Percentiles rank a stretch among this genome's conserved stretches.
Evolutionary conservation across 2,888 invertebrate species (phyloP).

Genomic region (Formica aserva): DNA sequence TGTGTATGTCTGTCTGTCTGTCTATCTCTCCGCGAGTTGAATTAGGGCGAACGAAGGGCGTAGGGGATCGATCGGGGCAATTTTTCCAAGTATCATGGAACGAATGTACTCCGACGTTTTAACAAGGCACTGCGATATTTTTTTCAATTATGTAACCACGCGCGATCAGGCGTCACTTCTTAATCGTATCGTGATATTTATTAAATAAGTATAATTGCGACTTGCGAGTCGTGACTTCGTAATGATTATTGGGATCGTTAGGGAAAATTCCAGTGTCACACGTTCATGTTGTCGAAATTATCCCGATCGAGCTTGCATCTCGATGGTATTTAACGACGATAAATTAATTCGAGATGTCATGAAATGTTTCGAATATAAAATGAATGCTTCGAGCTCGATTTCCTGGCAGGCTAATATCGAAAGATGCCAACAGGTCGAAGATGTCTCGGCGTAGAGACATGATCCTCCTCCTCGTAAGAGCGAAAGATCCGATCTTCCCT

Average conservation of each 20-base stretch:
- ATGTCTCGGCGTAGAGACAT: background rate
- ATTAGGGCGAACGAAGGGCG: conserved; percentile 20
- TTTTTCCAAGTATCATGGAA: background rate
- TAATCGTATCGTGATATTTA: conserved; percentile 28
- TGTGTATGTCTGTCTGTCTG: background rate
- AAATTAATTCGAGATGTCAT: conserved; percentile 18
- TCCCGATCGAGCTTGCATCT: conserved; percentile 33
- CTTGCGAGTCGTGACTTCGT: background rate
- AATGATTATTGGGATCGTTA: conserved; percentile 16
- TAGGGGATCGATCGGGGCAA: conserved; percentile 32
- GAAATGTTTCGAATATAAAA: conserved; percentile 19
- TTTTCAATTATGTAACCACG: background rate
- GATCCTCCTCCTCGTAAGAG: background rate
- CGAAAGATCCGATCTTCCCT: background rate
- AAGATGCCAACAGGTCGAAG: background rate
- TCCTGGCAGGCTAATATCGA: background rate
- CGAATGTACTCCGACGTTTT: background rate
- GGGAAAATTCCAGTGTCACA: conserved; percentile 1
- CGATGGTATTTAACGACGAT: conserved; percentile 25
- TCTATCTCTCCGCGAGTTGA: conserved; percentile 25
- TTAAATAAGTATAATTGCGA: background rate
- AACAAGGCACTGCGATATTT: conserved; percentile 31
- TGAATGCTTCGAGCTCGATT: conserved; percentile 5
- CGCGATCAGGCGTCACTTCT: background rate
- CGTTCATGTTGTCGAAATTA: conserved; percentile 2